These are phyloP conservation scores for Falco peregrinus DNA, from an alignment of 2,797 vertebrate species.

Conservation along the genomic window DNA sequence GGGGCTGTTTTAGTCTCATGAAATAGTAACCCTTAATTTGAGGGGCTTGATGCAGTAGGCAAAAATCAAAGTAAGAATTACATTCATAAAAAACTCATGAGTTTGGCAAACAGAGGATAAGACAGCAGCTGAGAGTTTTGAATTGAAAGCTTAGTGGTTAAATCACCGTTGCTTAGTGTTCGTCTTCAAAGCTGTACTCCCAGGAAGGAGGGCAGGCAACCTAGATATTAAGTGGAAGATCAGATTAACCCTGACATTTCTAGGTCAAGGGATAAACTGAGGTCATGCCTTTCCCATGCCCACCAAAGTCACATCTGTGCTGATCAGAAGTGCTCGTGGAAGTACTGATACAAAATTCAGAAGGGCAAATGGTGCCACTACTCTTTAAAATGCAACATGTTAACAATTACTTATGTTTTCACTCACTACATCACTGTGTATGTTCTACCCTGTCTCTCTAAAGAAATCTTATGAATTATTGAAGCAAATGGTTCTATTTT, in stretches of 20 bases:
- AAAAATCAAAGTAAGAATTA: slow-evolving; percentile 34
- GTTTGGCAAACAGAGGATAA: slow-evolving; percentile 13
- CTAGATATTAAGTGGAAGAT: slow-evolving; percentile 47
- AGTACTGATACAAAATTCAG: slow-evolving; percentile 62
- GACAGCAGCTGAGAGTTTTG: background rate
- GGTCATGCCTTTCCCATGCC: slow-evolving; percentile 45
- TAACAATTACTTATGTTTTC: slow-evolving; percentile 67
- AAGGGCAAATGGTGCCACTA: slow-evolving; percentile 14
- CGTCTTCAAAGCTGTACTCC: slow-evolving; percentile 18
- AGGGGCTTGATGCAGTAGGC: background rate
- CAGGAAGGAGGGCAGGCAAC: slow-evolving; percentile 39
- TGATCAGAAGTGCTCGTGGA: slow-evolving; percentile 30
- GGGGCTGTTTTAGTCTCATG: background rate
- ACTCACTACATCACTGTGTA: slow-evolving; percentile 62
- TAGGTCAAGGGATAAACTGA: slow-evolving; percentile 54
- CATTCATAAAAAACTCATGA: background rate
- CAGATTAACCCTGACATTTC: slow-evolving; percentile 67
- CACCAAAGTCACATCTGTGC: slow-evolving; percentile 45
- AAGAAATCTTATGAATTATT: slow-evolving; percentile 81
- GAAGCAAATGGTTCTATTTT: slow-evolving; percentile 77
- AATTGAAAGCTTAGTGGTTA: slow-evolving; percentile 30
- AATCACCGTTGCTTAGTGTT: background rate
- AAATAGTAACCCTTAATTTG: slow-evolving; percentile 7
- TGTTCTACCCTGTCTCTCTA: slow-evolving; percentile 74
- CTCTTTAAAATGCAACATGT: slow-evolving; percentile 53